Evolutionary conservation across 1,140 invertebrate genomes (phyloP).

Genomic region (Drosophila lini): DNA sequence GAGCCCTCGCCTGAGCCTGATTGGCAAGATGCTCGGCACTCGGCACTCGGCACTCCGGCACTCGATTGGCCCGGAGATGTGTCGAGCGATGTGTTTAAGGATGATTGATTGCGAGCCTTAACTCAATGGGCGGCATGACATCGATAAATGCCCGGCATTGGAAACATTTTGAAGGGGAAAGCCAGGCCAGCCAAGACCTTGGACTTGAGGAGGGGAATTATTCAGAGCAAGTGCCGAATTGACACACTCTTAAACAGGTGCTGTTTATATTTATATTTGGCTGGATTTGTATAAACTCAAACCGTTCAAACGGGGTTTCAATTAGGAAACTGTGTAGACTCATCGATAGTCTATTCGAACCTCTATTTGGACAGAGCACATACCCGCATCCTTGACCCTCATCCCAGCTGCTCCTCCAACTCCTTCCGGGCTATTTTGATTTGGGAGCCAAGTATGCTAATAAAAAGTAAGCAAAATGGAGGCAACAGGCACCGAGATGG

Average conservation of each 20-base stretch:
- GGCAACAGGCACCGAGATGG: background rate
- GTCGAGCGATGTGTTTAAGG: conserved; percentile 30
- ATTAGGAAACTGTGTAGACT: background rate
- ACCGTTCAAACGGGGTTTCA: background rate
- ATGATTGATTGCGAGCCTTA: conserved; percentile 39
- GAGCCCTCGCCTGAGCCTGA: conserved; percentile 5
- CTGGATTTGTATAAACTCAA: background rate
- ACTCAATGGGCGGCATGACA: conserved; percentile 13
- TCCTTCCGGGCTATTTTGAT: conserved; percentile 16
- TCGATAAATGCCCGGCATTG: conserved; percentile 2
- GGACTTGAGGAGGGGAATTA: background rate
- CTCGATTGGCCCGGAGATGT: conserved; percentile 15
- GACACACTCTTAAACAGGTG: background rate
- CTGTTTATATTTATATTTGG: background rate
- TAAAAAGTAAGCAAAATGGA: conserved; percentile 41
- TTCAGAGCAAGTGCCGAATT: background rate
- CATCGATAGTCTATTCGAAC: background rate
- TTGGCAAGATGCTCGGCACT: conserved; percentile 30
- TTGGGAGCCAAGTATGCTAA: conserved; percentile 41
- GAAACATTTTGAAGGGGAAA: background rate
- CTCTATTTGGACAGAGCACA: conserved; percentile 8
- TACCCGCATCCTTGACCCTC: conserved; percentile 19
- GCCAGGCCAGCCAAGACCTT: background rate
- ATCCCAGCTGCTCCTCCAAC: background rate
- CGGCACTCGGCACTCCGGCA: conserved; percentile 9